These are phyloP conservation scores for Catamblyrhynchus diadema DNA, from an alignment of 2,797 vertebrate species.

Conservation along the genomic window DNA sequence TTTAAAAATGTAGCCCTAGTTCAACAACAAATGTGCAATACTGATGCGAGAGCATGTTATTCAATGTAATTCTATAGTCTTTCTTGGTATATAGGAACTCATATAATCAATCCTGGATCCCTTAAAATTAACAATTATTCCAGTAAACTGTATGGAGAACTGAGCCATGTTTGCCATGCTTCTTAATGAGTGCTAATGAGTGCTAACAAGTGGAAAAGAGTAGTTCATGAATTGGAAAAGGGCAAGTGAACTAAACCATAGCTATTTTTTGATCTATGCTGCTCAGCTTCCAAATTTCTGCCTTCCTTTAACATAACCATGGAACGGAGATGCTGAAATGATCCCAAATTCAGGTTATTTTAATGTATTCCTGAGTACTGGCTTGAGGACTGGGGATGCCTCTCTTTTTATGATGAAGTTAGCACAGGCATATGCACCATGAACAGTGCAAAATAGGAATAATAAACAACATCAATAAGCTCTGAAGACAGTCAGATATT, in stretches of 20 bases:
- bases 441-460: background rate
- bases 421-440: background rate
- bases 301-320: background rate
- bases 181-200: background rate
- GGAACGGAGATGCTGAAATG: background rate
- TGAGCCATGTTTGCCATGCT: background rate
- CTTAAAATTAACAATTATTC: background rate
- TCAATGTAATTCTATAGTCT: background rate
- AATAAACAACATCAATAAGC: background rate
- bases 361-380: background rate
- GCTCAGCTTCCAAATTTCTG: background rate
- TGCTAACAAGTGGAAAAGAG: no score
- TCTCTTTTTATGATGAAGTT: background rate
- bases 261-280: background rate
- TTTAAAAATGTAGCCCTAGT: background rate
- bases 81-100: background rate
- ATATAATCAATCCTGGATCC: background rate
- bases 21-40: background rate
- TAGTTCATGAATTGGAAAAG: background rate
- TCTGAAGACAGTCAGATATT: background rate
- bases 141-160: background rate
- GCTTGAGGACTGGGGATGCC: background rate
- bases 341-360: background rate
- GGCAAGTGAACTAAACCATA: background rate
- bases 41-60: accelerated